Percentiles rank a stretch among this genome's conserved stretches.
Conservation (phyloP, 2,888 invertebrate genomes). For the Nebria salina region DNA sequence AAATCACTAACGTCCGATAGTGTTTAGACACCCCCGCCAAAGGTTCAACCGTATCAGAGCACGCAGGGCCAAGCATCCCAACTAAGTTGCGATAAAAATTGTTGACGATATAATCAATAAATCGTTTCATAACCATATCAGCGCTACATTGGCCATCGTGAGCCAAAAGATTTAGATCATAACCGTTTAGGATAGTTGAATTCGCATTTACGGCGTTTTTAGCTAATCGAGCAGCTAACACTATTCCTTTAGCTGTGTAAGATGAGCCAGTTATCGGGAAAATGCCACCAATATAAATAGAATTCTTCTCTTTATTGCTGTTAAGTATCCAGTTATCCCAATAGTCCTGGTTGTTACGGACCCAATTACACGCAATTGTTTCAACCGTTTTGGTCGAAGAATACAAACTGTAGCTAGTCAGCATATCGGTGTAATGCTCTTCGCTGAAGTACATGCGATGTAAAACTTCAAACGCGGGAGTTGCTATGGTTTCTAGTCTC, state of each 20-base stretch:
- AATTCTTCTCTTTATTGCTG: conserved; percentile 59
- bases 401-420: conserved; percentile 59
- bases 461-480: conserved; percentile 64
- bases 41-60: conserved; percentile 83
- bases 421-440: conserved; percentile 65
- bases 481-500: conserved; percentile 66
- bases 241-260: conserved; percentile 70
- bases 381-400: conserved; percentile 49
- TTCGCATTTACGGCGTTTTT: conserved; percentile 71
- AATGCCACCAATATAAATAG: conserved; percentile 73
- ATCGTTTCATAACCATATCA: conserved; percentile 78
- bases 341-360: conserved; percentile 63
- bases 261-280: conserved; percentile 73
- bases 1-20: conserved; percentile 76
- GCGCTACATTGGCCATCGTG: conserved; percentile 76
- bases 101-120: conserved; percentile 74
- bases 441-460: conserved; percentile 65
- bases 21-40: conserved; percentile 80
- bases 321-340: conserved; percentile 64
- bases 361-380: conserved; percentile 75
- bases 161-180: conserved; percentile 67
- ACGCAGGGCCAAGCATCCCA: conserved; percentile 82
- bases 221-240: conserved; percentile 72
- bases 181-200: conserved; percentile 67
- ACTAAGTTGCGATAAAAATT: conserved; percentile 68